Base-by-base conservation (phyloP, 2,797 vertebrate species). In the Acrossocheilus fasciatus region DNA sequence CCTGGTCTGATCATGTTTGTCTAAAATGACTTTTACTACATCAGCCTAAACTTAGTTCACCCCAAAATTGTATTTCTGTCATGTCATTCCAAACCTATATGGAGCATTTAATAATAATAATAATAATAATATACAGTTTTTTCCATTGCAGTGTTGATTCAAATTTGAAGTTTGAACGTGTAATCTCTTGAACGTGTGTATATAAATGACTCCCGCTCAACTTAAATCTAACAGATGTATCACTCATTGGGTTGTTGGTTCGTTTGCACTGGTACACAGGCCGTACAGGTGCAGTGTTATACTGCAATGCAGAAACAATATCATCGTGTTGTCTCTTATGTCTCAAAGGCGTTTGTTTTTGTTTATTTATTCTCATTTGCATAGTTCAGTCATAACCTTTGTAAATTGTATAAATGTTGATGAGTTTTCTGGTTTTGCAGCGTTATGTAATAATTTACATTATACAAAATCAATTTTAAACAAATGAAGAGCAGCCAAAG, bases 331-430 rank as follows among this genome's bases (percentile, higher is more conserved):
- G 15, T 78, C 62, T 76, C 59, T 30, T 64, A 36, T 77, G 45
- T 77, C 59, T 54, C 45, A 20, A 45, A 62, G 26, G n/a, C 26
- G 23, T 70, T 78, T 70, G 11, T 57, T 85, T 70, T 72, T 72
- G 41, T 79, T 85, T 79, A 85, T 85, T 81, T 81, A 50, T 85
- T 85, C 39, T 85, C 68, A 72, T 84, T 84, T 84, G 73, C 50
- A 72, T 78, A 79, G 66, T 70, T 85, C 23, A 84, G 82, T 76
- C 59, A 64, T 74, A 68, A 84, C 73, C 57, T 77, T 18, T 72
- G 76, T 70, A n/a, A 77, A 30, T 34, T 72, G 57, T 74, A 20
- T 75, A 86, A 74, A 75, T 86, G 43, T 74, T 64, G 30, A 85
- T 26, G 50, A 69, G 47, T 18, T 34, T 70, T 57, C 41, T 85